These are phyloP conservation scores for Eulemur mongoz DNA, from an alignment of 2,797 vertebrate genomes.

Conservation along the genomic window DNA sequence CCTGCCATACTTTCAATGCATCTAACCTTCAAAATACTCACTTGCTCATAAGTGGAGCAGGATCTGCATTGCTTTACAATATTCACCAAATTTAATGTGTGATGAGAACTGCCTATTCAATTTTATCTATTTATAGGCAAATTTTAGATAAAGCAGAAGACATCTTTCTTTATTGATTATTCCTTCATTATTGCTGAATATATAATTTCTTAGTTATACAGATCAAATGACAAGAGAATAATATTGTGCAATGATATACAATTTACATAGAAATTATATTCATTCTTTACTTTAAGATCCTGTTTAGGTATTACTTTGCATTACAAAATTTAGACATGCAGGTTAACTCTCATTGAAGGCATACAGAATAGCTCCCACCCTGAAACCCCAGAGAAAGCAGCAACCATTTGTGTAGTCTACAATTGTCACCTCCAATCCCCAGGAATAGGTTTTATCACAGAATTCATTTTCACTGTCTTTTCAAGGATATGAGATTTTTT, in stretches of 20 bases:
- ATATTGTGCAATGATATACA: not conserved
- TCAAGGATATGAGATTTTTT: conserved; percentile 36
- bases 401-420: not conserved
- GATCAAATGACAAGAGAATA: not conserved
- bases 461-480: conserved; percentile 67
- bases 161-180: not conserved
- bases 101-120: not conserved
- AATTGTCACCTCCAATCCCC: not conserved
- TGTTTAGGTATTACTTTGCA: not conserved
- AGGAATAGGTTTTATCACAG: conserved; percentile 28
- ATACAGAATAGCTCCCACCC: not conserved
- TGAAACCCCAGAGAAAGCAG: not conserved
- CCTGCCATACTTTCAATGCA: not conserved
- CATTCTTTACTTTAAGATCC: not conserved
- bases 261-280: conserved; percentile 48
- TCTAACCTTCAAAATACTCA: not conserved
- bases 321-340: conserved; percentile 13
- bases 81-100: not conserved
- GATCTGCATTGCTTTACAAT: not conserved
- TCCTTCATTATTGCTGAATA: conserved; percentile 12
- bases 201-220: conserved; percentile 1
- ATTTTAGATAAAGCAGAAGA: not conserved
- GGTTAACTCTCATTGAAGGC: not conserved
- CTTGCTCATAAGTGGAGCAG: not conserved
- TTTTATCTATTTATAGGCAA: not conserved